Evolutionary conservation across 2,888 invertebrate genomes (phyloP).

Genomic region (Entomobrya multifasciata): DNA sequence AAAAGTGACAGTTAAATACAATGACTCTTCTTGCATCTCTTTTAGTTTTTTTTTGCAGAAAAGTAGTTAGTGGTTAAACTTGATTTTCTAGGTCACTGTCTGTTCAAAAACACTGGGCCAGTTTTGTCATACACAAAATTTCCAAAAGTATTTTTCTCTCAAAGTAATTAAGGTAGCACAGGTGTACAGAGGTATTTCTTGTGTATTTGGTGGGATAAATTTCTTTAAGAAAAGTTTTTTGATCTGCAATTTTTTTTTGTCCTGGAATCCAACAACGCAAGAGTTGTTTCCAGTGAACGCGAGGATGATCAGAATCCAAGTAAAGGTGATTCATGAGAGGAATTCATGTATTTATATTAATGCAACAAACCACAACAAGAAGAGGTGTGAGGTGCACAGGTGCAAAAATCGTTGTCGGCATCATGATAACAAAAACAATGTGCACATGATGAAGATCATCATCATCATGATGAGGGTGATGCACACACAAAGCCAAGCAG

Average conservation of each 20-base stretch:
- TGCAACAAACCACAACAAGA: constrained; percentile 45
- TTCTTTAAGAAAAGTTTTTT: neutral
- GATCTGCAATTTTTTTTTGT: neutral
- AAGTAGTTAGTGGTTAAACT: constrained; percentile 5
- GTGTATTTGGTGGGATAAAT: no score
- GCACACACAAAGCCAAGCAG: no score
- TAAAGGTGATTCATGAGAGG: constrained; percentile 17
- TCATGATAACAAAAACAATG: neutral
- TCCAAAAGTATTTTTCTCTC: no score
- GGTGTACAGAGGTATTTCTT: no score
- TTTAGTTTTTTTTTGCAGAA: neutral
- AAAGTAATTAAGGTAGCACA: no score
- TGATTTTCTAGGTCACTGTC: constrained; percentile 44
- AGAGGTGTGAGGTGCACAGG: constrained; percentile 42
- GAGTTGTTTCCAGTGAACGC: constrained; percentile 31
- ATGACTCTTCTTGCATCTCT: constrained; percentile 2
- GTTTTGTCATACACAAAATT: neutral
- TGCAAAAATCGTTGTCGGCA: constrained; percentile 41
- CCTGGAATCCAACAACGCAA: constrained; percentile 1
- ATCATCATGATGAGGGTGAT: neutral
- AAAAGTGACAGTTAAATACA: constrained; percentile 25
- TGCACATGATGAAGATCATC: neutral
- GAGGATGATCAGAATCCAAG: constrained; percentile 13
- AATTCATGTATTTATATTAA: constrained; percentile 16
- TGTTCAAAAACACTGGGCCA: constrained; percentile 28